Evolutionary conservation across 2,888 invertebrate species (phyloP).

Genomic region (Hoplodrina blanda): DNA sequence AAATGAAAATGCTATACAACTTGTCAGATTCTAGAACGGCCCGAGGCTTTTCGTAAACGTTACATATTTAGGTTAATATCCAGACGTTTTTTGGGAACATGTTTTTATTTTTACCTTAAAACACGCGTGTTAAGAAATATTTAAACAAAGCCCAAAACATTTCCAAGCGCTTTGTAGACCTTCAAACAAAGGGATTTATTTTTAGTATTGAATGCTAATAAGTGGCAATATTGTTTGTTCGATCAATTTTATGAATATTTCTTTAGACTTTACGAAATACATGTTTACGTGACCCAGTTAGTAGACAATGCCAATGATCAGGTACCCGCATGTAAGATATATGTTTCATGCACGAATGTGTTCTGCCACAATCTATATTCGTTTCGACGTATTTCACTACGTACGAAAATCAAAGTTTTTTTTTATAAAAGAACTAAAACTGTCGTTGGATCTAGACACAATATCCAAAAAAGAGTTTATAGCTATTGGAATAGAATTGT

Average conservation of each 20-base stretch:
- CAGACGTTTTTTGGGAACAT: constrained; percentile 10
- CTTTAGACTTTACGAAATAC: constrained; percentile 64
- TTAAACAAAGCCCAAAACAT: constrained; percentile 9
- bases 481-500: constrained; percentile 32
- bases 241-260: constrained; percentile 40
- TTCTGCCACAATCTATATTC: constrained; percentile 61
- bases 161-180: constrained; percentile 15
- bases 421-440: constrained; percentile 40
- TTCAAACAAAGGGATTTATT: constrained; percentile 34
- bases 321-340: constrained; percentile 67
- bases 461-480: constrained; percentile 46
- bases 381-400: constrained; percentile 52
- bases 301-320: constrained; percentile 66
- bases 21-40: constrained; percentile 27
- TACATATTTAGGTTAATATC: constrained; percentile 20
- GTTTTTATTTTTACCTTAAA: constrained; percentile 25
- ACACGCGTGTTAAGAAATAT: constrained; percentile 12
- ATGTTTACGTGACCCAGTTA: constrained; percentile 78
- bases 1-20: constrained; percentile 31
- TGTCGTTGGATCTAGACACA: constrained; percentile 26
- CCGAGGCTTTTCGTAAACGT: constrained; percentile 17
- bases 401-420: constrained; percentile 41
- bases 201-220: constrained; percentile 25
- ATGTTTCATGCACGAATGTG: constrained; percentile 66
- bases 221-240: constrained; percentile 32